Percentiles rank a stretch among this genome's conserved stretches.
These are phyloP conservation scores for Hylaea fasciaria DNA, from an alignment of 2,888 invertebrate genomes.

Conservation along the genomic window DNA sequence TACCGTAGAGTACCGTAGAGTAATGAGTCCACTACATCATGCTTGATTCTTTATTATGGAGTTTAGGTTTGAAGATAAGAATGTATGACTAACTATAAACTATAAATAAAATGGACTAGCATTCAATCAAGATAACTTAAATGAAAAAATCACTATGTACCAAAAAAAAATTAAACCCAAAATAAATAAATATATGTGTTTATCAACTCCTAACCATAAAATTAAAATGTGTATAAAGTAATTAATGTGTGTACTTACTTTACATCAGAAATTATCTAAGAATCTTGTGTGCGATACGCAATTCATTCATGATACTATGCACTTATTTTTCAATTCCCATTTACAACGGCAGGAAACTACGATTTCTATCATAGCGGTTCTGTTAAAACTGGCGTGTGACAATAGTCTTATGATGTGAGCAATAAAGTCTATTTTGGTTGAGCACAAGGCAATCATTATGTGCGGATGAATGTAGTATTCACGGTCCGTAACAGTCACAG, in stretches of 20 bases:
- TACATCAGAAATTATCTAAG: constrained; percentile 5
- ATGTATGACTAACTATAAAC: too few relatives aligned
- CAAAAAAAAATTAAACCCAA: too few relatives aligned
- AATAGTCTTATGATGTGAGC: constrained; percentile 39
- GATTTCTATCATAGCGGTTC: constrained; percentile 71
- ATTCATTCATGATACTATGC: constrained; percentile 51
- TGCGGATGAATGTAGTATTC: constrained; percentile 65
- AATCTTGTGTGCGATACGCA: constrained; percentile 37
- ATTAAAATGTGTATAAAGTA: not conserved
- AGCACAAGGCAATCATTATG: constrained; percentile 58
- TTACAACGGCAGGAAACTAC: constrained; percentile 71
- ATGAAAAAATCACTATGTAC: too few relatives aligned
- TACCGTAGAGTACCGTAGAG: too few relatives aligned
- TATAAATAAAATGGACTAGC: too few relatives aligned
- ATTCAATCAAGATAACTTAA: too few relatives aligned
- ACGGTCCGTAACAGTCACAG: constrained; percentile 72
- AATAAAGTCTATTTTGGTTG: constrained; percentile 53
- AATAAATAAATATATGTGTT: too few relatives aligned
- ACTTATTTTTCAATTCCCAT: constrained; percentile 56
- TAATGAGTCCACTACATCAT: too few relatives aligned
- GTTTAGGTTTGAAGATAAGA: too few relatives aligned
- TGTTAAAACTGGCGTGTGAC: constrained; percentile 47
- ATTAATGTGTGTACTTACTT: not conserved
- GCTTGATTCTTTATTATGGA: too few relatives aligned
- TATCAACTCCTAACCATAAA: too few relatives aligned